Evolutionary conservation across 2,113 vertebrate species (phyloP).

Genomic region (Xenopus tropicalis): DNA sequence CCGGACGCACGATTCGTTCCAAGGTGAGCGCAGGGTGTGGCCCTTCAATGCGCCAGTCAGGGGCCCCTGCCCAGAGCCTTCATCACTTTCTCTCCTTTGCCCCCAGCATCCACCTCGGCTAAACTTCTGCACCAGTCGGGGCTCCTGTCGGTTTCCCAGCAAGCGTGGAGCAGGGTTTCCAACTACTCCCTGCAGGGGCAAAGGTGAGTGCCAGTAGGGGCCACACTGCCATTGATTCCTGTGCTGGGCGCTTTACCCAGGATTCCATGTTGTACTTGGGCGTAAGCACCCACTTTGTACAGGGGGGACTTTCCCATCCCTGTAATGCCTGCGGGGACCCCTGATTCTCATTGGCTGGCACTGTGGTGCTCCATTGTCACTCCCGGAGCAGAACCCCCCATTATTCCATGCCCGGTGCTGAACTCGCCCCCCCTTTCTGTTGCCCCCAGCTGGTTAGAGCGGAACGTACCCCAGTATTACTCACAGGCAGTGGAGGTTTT

Average conservation of each 20-base stretch:
- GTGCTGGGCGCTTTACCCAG: too few species aligned
- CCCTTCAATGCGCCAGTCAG: too few species aligned
- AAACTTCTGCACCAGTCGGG: slow-evolving; percentile 68
- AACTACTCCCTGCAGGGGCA: slow-evolving; percentile 67
- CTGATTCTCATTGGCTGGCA: not conserved
- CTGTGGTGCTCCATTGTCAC: too few species aligned
- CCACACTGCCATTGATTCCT: not conserved
- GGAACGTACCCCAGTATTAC: slow-evolving; percentile 66
- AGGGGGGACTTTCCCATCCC: too few species aligned
- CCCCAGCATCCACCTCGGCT: slow-evolving; percentile 61
- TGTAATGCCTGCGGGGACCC: too few species aligned
- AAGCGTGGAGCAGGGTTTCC: slow-evolving; percentile 72
- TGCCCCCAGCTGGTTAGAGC: slow-evolving; percentile 77
- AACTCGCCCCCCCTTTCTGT: too few species aligned
- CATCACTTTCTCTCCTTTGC: slow-evolving; percentile 1
- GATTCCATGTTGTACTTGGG: too few species aligned
- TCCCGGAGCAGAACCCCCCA: too few species aligned
- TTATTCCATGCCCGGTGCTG: too few species aligned
- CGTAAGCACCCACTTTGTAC: too few species aligned
- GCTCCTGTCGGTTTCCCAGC: slow-evolving; percentile 65
- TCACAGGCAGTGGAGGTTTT: slow-evolving; percentile 57
- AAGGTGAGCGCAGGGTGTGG: slow-evolving; percentile 59
- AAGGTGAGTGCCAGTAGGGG: slow-evolving; percentile 63
- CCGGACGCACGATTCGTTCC: slow-evolving; percentile 72
- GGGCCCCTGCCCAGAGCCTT: not conserved